Evolutionary conservation across 2,113 vertebrate species (phyloP), one percentile per base, ranked within the genome.

Genomic region (Tiliqua scincoides): DNA sequence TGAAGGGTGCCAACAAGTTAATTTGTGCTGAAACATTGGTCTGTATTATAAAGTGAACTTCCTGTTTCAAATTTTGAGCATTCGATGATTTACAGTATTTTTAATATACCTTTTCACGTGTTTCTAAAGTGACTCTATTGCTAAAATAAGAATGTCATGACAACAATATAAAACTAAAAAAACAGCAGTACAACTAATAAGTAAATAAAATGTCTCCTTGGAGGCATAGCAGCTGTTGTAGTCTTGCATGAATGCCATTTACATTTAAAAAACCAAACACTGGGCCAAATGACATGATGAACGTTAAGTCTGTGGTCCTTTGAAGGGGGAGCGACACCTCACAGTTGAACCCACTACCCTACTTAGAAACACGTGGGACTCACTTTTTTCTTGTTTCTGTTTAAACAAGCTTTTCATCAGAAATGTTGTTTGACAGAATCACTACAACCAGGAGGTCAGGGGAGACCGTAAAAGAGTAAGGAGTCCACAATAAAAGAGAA

Each of bases 401-500:
- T 65, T 57, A 87, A 92, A 43, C 0, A 68, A 87, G 48, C 6
- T n/a, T 85, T 88, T 84, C 52, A 27, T 18, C 30, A 57, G 71
- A 83, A 94, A 84, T 0, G 21, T 59, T 80, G 72, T 90, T 87
- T 35, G 21, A 73, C 79, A 0, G 0, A 79, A 43, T 20, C 52
- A 70, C 40, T 8, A 15, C 11, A 70, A 78, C 85, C 54, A 81
- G 21, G 37, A 85, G 15, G 74, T 4, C 84, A 57, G 40, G 85
- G 32, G 81, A 80, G 83, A 11, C 30, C 11, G 37, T 43, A 59
- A 76, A 59, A 75, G 7, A 0, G 4, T 77, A 67, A 0, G 0
- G 62, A 23, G 89, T 14, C 79, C 73, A 77, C 30, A 89, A 84
- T 84, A 85, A 92, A 90, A 79, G 59, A 91, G 75, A 83, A 88